Percentiles rank a stretch among this genome's conserved stretches.
Evolutionary conservation across 2,797 vertebrate genomes (phyloP).

Genomic region (Lagorchestes hirsutus): DNA sequence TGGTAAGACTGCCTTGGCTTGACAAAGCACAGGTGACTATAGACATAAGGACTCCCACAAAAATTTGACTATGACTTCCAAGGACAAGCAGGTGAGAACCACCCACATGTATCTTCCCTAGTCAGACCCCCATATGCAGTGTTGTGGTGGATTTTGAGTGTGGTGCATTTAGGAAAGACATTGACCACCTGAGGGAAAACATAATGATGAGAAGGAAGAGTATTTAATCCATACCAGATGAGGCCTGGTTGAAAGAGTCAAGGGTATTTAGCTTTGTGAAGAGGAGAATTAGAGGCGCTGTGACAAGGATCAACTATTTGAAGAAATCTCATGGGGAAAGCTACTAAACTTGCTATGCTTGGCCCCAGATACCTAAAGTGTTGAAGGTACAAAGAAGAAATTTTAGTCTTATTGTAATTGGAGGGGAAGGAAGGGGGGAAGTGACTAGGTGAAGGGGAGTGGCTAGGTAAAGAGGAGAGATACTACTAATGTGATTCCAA

Average conservation of each 20-base stretch:
- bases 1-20: conserved; percentile 17
- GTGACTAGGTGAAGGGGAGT: no score
- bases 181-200: background rate
- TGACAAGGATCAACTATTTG: background rate
- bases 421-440: no score
- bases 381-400: background rate
- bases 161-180: background rate
- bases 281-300: background rate
- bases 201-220: background rate
- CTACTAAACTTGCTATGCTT: background rate
- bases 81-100: background rate
- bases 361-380: background rate
- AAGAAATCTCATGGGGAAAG: background rate
- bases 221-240: background rate
- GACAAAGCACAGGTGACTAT: background rate
- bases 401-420: background rate
- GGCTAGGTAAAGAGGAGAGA: background rate
- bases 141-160: background rate
- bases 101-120: background rate
- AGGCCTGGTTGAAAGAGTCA: background rate
- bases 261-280: background rate
- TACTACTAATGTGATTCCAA: background rate
- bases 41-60: conserved; percentile 11
- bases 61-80: background rate
- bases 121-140: background rate